These are phyloP conservation scores for Brachionus plicatilis DNA, from an alignment of 1,140 invertebrate genomes.

Conservation along the genomic window DNA sequence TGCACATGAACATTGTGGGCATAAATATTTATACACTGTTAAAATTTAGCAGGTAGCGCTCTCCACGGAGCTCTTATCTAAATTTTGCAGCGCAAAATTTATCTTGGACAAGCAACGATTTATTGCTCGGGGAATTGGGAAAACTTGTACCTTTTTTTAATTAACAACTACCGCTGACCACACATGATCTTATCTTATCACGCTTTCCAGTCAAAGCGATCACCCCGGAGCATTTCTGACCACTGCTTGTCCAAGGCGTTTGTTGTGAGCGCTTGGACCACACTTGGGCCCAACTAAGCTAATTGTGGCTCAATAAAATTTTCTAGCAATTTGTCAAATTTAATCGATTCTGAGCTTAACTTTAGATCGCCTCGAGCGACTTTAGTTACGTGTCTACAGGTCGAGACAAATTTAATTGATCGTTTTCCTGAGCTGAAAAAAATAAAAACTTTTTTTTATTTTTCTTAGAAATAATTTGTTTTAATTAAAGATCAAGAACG, in stretches of 20 bases:
- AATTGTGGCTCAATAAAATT: neutral
- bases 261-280: neutral
- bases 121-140: neutral
- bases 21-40: constrained; percentile 17
- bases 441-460: neutral
- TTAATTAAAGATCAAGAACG: neutral
- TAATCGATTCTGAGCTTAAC: neutral
- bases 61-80: neutral
- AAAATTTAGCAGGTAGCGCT: neutral
- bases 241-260: neutral
- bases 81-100: neutral
- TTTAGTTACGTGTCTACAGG: constrained; percentile 5
- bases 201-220: neutral
- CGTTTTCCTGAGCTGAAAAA: neutral
- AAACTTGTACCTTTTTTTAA: constrained; percentile 5
- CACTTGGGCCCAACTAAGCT: neutral
- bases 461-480: neutral
- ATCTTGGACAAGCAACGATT: constrained; percentile 13
- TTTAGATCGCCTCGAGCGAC: neutral
- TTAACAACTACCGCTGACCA: neutral
- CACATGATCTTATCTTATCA: neutral
- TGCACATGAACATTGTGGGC: neutral
- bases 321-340: neutral
- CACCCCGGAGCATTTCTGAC: neutral
- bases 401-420: constrained; percentile 24